These are phyloP conservation scores for Syngnathus acus DNA, from an alignment of 2,797 vertebrate genomes.

Conservation along the genomic window DNA sequence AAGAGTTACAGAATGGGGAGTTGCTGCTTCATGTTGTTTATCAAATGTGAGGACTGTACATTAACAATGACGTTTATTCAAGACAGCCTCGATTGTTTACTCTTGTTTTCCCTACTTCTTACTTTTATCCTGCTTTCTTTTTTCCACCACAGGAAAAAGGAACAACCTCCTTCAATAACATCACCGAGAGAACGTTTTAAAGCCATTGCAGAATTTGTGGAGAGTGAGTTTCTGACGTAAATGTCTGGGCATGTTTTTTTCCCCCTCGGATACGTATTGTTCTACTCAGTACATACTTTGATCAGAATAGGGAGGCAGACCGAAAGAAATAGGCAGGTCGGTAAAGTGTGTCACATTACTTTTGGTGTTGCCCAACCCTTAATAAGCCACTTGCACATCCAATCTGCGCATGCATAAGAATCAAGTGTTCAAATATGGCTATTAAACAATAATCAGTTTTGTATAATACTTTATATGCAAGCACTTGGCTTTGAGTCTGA, in stretches of 20 bases:
- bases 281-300: no score
- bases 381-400: no score
- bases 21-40: constrained; percentile 74
- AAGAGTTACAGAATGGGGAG: constrained; percentile 74
- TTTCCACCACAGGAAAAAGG: constrained; percentile 65
- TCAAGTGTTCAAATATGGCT: no score
- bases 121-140: constrained; percentile 5
- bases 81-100: background rate
- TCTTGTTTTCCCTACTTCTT: background rate
- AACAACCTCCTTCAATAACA: constrained; percentile 45
- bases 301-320: no score
- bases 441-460: no score
- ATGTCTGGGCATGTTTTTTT: background rate
- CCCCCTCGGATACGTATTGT: no score
- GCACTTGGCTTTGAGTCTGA: no score
- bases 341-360: no score
- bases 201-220: constrained; percentile 71
- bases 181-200: constrained; percentile 61
- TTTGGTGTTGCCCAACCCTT: no score
- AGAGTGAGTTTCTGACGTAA: constrained; percentile 66
- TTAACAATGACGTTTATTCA: background rate
- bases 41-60: constrained; percentile 73
- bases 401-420: no score
- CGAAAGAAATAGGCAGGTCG: no score
- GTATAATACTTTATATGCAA: no score